These are phyloP conservation scores for Ecdyonurus torrentis DNA, from an alignment of 2,888 invertebrate genomes.

Conservation along the genomic window DNA sequence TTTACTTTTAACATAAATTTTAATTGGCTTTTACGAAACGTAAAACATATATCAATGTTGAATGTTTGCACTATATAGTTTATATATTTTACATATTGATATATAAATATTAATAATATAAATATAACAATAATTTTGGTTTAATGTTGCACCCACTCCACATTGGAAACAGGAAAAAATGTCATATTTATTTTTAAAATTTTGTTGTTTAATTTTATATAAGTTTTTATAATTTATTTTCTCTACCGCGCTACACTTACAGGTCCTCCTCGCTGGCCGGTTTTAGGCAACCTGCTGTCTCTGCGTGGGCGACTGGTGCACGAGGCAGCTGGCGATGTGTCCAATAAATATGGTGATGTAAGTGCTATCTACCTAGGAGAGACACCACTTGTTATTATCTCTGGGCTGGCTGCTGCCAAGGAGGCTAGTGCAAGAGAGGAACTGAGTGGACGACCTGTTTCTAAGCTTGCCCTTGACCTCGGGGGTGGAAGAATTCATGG, in stretches of 20 bases:
- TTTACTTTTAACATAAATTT: too few species aligned
- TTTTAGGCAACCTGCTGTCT: slow-evolving; percentile 2
- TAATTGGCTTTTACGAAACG: too few species aligned
- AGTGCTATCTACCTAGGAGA: slow-evolving; percentile 6
- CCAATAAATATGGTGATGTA: slow-evolving; percentile 6
- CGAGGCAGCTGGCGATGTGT: background rate
- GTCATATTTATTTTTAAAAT: too few species aligned
- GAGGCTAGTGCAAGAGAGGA: slow-evolving; percentile 6
- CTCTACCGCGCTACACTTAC: too few species aligned
- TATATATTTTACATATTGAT: too few species aligned
- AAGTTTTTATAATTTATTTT: too few species aligned
- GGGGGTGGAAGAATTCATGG: background rate
- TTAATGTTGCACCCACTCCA: too few species aligned
- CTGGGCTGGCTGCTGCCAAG: slow-evolving; percentile 8
- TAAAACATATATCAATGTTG: too few species aligned
- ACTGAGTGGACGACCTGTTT: slow-evolving; percentile 6
- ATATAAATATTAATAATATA: too few species aligned
- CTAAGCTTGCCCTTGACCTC: background rate
- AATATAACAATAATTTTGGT: too few species aligned
- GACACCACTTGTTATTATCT: slow-evolving; percentile 5
- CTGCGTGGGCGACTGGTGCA: background rate
- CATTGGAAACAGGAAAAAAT: too few species aligned
- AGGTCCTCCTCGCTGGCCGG: slow-evolving; percentile 4
- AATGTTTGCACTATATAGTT: too few species aligned
- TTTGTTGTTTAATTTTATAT: background rate